phyloP scores from a whole-genome alignment of 2,113 vertebrate species.

The Channa maculata region DNA sequence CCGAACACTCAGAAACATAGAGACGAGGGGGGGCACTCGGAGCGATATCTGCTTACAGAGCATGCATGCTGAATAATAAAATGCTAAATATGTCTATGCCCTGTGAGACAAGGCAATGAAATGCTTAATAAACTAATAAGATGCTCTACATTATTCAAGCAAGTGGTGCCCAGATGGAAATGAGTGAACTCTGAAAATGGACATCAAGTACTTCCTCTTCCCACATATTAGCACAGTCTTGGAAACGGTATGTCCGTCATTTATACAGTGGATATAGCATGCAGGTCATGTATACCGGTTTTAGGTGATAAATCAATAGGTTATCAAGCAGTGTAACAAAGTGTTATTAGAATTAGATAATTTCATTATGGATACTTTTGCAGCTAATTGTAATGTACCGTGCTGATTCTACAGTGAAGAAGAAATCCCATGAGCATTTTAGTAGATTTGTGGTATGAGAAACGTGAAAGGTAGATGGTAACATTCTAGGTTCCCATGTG shows the following conservation, averaged over 20 bases:
- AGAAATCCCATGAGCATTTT: not conserved
- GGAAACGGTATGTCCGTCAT: not conserved
- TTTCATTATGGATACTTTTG: no score
- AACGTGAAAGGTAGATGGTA: not conserved
- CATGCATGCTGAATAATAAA: constrained; percentile 46
- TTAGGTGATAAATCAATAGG: not conserved
- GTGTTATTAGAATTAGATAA: no score
- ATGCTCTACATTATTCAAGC: constrained; percentile 40
- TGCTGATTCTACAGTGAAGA: not conserved
- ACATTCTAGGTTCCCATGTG: not conserved
- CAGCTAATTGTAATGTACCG: no score
- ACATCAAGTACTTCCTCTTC: not conserved
- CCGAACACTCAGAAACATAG: constrained; percentile 3
- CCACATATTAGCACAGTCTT: not conserved
- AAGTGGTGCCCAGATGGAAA: constrained; percentile 20
- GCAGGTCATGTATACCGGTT: not conserved
- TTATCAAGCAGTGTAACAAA: not conserved
- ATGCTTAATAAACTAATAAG: constrained; percentile 61
- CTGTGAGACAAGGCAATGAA: constrained; percentile 39
- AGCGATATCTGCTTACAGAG: constrained; percentile 48
- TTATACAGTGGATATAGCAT: not conserved
- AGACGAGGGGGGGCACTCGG: constrained; percentile 20
- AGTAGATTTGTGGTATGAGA: not conserved
- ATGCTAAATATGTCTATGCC: constrained; percentile 51
- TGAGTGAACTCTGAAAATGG: constrained; percentile 20